phyloP scores from a whole-genome alignment of 2,888 invertebrate species.

The Eupeodes latifasciatus region DNA sequence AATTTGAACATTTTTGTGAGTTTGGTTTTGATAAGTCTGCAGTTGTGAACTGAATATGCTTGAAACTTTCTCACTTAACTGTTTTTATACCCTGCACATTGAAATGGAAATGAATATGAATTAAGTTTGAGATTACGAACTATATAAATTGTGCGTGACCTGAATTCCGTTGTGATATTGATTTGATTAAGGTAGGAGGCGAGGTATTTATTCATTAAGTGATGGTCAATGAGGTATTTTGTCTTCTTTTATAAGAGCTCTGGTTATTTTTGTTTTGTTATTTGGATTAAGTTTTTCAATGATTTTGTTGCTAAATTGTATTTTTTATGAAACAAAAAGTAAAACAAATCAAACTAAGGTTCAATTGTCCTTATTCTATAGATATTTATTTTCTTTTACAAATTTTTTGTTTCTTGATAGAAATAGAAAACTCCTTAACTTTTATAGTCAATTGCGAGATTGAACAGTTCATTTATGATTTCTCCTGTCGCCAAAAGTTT shows the following conservation, averaged over 20 bases:
- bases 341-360: background rate
- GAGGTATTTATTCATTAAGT: background rate
- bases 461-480: background rate
- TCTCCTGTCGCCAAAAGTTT: slow-evolving; percentile 3
- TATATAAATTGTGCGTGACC: slow-evolving; percentile 24
- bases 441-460: background rate
- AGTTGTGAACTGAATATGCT: slow-evolving; percentile 34
- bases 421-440: background rate
- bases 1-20: slow-evolving; percentile 48
- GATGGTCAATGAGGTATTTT: background rate
- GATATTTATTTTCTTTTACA: too few relatives aligned
- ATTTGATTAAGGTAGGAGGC: background rate
- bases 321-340: background rate
- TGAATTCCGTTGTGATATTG: background rate
- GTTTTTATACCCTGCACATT: slow-evolving; percentile 8
- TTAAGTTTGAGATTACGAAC: background rate
- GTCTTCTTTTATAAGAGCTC: background rate
- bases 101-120: background rate
- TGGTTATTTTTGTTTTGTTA: background rate
- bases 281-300: background rate
- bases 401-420: background rate
- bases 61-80: background rate
- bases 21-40: slow-evolving; percentile 6
- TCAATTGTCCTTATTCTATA: too few relatives aligned
- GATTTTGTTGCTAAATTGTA: background rate